Conservation (phyloP, 2,797 vertebrate species). For the Cynodonichthys magdalenae region DNA sequence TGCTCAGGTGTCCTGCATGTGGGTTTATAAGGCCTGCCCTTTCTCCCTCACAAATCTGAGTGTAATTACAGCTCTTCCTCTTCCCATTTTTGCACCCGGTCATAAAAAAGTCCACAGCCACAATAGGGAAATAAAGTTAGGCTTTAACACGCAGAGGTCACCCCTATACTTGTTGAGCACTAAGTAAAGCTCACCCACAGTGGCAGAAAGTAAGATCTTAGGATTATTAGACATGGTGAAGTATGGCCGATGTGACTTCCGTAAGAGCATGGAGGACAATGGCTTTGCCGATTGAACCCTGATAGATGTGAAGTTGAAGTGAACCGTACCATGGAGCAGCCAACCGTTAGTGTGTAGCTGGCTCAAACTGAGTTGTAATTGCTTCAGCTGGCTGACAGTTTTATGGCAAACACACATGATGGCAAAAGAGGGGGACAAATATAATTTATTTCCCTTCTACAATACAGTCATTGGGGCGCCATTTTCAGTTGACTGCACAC, state of each 20-base stretch:
- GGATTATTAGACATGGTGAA: slow-evolving; percentile 24
- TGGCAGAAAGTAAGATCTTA: slow-evolving; percentile 18
- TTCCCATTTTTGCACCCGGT: slow-evolving; percentile 33
- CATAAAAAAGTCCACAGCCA: slow-evolving; percentile 34
- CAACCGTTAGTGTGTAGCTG: slow-evolving; percentile 28
- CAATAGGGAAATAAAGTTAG: slow-evolving; percentile 6
- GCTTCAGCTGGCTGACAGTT: slow-evolving; percentile 61
- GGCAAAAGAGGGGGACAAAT: slow-evolving; percentile 20
- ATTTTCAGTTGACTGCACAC: slow-evolving; percentile 48
- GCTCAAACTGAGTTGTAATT: slow-evolving; percentile 59
- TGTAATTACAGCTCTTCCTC: slow-evolving; percentile 57
- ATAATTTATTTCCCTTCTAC: slow-evolving; percentile 47
- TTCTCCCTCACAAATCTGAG: slow-evolving; percentile 41
- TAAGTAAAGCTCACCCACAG: slow-evolving; percentile 6
- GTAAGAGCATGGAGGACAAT: slow-evolving; percentile 6
- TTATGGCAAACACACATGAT: slow-evolving; percentile 63
- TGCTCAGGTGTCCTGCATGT: slow-evolving; percentile 26
- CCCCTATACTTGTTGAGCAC: slow-evolving; percentile 35
- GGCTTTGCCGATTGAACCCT: slow-evolving; percentile 21
- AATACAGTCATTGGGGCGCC: slow-evolving; percentile 42
- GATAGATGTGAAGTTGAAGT: slow-evolving; percentile 54
- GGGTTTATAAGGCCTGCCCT: slow-evolving; percentile 30
- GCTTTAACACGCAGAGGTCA: slow-evolving; percentile 1
- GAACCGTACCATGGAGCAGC: slow-evolving; percentile 42
- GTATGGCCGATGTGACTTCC: slow-evolving; percentile 25